These are phyloP conservation scores for Rissa tridactyla DNA, from an alignment of 2,113 vertebrate species.

Conservation along the genomic window DNA sequence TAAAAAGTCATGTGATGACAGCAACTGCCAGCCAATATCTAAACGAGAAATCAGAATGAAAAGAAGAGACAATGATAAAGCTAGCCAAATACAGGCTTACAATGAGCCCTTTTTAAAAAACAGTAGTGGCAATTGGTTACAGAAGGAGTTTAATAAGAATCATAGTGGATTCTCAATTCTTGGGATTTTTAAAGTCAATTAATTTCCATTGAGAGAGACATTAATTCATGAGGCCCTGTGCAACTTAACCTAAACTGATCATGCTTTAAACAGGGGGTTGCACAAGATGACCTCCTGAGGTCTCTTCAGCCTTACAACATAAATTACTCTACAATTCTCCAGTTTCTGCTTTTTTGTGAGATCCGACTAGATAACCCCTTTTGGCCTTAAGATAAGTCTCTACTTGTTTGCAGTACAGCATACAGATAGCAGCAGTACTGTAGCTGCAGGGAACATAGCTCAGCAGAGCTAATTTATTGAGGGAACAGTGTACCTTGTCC, in stretches of 20 bases:
- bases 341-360: not conserved
- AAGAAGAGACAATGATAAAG: not conserved
- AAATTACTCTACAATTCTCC: not conserved
- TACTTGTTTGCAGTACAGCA: not conserved
- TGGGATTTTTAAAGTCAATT: not conserved
- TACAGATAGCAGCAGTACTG: not conserved
- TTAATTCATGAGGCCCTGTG: not conserved
- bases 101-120: not conserved
- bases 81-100: not conserved
- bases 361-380: not conserved
- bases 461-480: not conserved
- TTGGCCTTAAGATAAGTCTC: not conserved
- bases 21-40: not conserved
- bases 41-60: not conserved
- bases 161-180: not conserved
- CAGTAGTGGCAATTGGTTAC: not conserved
- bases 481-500: not conserved
- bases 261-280: not conserved
- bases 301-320: not conserved
- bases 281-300: not conserved
- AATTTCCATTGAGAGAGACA: not conserved
- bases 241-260: not conserved
- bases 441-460: not conserved
- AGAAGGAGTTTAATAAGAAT: not conserved
- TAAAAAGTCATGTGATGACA: not conserved